Percentiles rank a stretch among this genome's conserved stretches.
Evolutionary conservation across 2,888 invertebrate species (phyloP).

Genomic region (Agrilus cyanescens): DNA sequence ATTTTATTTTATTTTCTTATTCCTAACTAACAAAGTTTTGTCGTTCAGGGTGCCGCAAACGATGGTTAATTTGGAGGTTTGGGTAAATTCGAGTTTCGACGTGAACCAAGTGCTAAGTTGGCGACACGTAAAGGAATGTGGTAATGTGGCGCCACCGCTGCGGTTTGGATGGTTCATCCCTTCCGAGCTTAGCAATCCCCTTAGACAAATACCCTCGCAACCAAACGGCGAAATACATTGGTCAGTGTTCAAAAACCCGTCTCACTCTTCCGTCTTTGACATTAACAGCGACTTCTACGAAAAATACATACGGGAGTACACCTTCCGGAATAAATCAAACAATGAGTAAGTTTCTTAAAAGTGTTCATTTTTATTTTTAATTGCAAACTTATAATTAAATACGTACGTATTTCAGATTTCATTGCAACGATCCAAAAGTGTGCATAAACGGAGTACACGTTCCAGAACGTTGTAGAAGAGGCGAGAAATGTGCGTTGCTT

Average conservation of each 20-base stretch:
- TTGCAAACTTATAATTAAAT: too few relatives aligned
- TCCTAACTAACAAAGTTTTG: conserved; percentile 2
- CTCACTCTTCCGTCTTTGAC: conserved; percentile 39
- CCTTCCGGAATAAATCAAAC: conserved; percentile 4
- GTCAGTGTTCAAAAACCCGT: conserved; percentile 39
- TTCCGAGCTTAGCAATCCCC: conserved; percentile 25
- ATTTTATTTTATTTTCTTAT: conserved; percentile 3
- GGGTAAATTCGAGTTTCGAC: conserved; percentile 52
- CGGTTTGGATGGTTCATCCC: conserved; percentile 58
- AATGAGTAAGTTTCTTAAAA: conserved; percentile 1
- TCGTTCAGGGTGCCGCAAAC: conserved; percentile 34
- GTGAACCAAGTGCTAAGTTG: conserved; percentile 33
- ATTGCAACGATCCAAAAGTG: conserved; percentile 35
- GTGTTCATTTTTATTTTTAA: conserved; percentile 1
- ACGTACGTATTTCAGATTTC: conserved; percentile 31
- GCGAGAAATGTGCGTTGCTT: conserved; percentile 36
- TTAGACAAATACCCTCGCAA: conserved; percentile 25
- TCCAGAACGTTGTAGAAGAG: conserved; percentile 41
- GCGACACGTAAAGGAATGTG: conserved; percentile 39
- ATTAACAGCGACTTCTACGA: conserved; percentile 23
- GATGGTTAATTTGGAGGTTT: conserved; percentile 59
- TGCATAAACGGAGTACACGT: conserved; percentile 46
- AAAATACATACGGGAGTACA: neutral
- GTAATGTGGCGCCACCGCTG: conserved; percentile 42
- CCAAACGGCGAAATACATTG: conserved; percentile 34